Base-by-base conservation (phyloP, 1,140 invertebrate genomes). In the Drosophila nebulosa region DNA sequence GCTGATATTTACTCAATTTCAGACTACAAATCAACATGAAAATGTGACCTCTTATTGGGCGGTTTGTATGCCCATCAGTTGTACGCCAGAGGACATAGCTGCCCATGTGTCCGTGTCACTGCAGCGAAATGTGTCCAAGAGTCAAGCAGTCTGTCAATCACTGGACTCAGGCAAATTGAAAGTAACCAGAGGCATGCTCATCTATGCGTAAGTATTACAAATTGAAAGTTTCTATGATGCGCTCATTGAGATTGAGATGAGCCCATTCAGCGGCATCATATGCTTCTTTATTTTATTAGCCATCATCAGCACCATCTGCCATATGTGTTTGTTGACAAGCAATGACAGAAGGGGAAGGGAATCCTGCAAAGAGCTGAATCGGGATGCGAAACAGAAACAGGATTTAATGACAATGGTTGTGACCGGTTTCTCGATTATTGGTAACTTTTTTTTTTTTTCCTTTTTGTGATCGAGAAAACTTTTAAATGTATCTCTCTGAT, bases 1-100 rank as follows among this genome's bases (percentile, higher is more conserved):
- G n/a, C n/a, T n/a, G n/a, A n/a, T n/a, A n/a, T n/a, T n/a, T n/a
- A n/a, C n/a, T n/a, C 3, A 1, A 21, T 46, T 46, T 46, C 39
- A 55, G 52, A 18, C 6, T 26, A 14, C 7, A 6, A 16, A 32
- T 1, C 10, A 55, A 1, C 1, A 18, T 18, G 27, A 18, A 18
- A 55, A 22, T 36, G 4, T 18, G 16, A 35, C 56, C 32, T 58
- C 10, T 4, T 36, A 58, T 36, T 95, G 94, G 94, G 94, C 93
- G 18, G 92, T 95, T 0, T 95, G 95, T 69, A 91, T 94, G 10
- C 95, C 95, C 0, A 92, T 92, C 18, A 91, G 92, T 1, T 95
- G 95, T 71, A 88, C 90, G 12, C 84, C 92, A 1, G 61, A 85
- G 1, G 93, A 94, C n/a, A 91, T 94, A 10, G 81, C 92, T 14